Percentiles rank a stretch among this genome's conserved stretches.
Evolutionary conservation across 2,113 vertebrate species (phyloP).

Genomic region (Mugil cephalus): DNA sequence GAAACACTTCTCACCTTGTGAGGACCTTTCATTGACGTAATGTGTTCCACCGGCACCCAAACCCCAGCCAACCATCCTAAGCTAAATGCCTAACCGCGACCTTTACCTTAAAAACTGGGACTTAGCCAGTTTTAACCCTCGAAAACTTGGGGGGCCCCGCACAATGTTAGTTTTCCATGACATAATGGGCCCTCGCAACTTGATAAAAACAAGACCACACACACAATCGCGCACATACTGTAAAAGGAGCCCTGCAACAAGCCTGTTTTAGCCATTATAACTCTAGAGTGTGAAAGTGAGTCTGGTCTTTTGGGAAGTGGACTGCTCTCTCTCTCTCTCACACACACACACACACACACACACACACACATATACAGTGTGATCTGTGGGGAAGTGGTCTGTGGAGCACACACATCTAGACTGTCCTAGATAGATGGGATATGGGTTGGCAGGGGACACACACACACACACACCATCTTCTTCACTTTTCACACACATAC

Average conservation of each 20-base stretch:
- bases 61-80: no score
- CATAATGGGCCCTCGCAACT: no score
- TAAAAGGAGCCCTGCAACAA: slow-evolving; percentile 63
- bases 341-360: slow-evolving; percentile 39
- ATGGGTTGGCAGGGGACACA: slow-evolving; percentile 65
- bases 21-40: no score
- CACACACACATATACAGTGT: slow-evolving; percentile 51
- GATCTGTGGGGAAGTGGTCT: slow-evolving; percentile 75
- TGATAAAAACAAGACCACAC: not conserved
- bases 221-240: slow-evolving; percentile 17
- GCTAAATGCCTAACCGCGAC: no score
- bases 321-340: slow-evolving; percentile 52
- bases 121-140: no score
- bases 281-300: slow-evolving; percentile 76
- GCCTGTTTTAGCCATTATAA: slow-evolving; percentile 76
- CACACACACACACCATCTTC: slow-evolving; percentile 48
- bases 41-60: no score
- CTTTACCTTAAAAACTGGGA: no score
- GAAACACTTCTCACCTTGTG: slow-evolving; percentile 28
- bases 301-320: slow-evolving; percentile 79
- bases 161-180: no score
- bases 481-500: slow-evolving; percentile 51
- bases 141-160: no score
- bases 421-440: slow-evolving; percentile 79
- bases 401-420: slow-evolving; percentile 74